These are phyloP conservation scores for Diarsia dahlii DNA, from an alignment of 2,888 invertebrate genomes.

Conservation along the genomic window DNA sequence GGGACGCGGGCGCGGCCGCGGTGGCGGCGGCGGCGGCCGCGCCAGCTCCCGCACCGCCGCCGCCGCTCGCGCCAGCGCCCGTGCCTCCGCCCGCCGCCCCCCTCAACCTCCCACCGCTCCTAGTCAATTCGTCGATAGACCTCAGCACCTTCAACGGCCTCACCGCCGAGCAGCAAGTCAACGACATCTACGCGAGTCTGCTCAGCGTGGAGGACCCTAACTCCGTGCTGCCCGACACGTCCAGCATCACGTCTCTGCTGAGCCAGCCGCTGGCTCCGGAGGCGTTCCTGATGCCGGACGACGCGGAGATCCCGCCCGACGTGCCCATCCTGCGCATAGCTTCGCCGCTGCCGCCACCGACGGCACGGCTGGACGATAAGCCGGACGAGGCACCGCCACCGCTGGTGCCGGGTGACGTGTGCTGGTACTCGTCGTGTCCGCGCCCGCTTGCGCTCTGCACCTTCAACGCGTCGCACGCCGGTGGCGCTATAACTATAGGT, in stretches of 20 bases:
- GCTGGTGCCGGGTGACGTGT: conserved; percentile 82
- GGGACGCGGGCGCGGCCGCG: conserved; percentile 84
- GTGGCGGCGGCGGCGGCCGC: conserved; percentile 68
- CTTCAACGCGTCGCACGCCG: conserved; percentile 90
- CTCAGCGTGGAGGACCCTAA: conserved; percentile 83
- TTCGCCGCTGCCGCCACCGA: conserved; percentile 70
- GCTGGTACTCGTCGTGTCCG: conserved; percentile 90
- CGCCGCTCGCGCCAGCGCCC: conserved; percentile 42
- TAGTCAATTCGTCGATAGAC: conserved; percentile 83
- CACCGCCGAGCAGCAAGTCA: conserved; percentile 84
- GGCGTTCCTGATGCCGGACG: conserved; percentile 80
- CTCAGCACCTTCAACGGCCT: conserved; percentile 82
- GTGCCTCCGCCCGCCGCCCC: conserved; percentile 64
- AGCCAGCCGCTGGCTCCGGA: conserved; percentile 80
- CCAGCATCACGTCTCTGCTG: conserved; percentile 82
- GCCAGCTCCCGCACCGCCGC: conserved; percentile 63
- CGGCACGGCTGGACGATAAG: conserved; percentile 67
- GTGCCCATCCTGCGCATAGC: conserved; percentile 75
- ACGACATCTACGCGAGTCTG: conserved; percentile 85
- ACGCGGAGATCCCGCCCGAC: conserved; percentile 74
- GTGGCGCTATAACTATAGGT: conserved; percentile 90
- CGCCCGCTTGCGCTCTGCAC: conserved; percentile 91
- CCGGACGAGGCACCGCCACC: conserved; percentile 76
- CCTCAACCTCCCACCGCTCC: conserved; percentile 79
- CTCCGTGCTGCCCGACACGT: conserved; percentile 81